Base-by-base conservation (phyloP, 2,888 invertebrate genomes). In the Cryptocephalus primarius region DNA sequence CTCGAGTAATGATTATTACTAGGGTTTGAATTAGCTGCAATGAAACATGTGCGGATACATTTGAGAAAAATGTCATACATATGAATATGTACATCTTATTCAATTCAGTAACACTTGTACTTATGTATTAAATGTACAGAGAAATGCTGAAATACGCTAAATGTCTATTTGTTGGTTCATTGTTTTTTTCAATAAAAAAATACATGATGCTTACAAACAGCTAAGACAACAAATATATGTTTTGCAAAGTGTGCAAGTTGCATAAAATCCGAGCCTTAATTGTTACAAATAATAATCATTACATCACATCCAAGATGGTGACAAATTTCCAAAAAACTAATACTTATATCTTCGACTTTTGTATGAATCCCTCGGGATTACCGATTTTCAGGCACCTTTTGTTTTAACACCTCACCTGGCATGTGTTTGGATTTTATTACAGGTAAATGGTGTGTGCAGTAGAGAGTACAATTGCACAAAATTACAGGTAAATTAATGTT, bases 391-490 rank as follows among this genome's bases (percentile, higher is more conserved):
- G 32, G 33, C 34, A 32, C 22, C 22, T 22, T 22, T 22, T 22
- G 22, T 22, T 22, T 22, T 22, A 22, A 22, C 22, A 22, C 22
- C 22, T 22, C 22, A 44, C 39, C 33, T 22, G 34, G 50, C 50
- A 50, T 46, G 50, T 50, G 42, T 50, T 50, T 47, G 46, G 50
- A 34, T 41, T 53, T 53, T 48, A 45, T 53, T 54, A 39, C 53
- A 54, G 53, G 51, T 54, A 38, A 50, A 48, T 48, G 48, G 50
- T 40, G 47, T 46, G 47, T 47, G 44, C 51, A 45, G 48, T 53
- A 49, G 48, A 45, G 43, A 48, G 14, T 45, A 40, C 46, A 51
- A 46, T 33, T 45, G 46, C 48, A 44, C 46, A 40, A 33, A 32
- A 22, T 32, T 44, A 9, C 53, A 53, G 53, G 53, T 53, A 53